phyloP scores from a whole-genome alignment of 92 coral and sea anemone genomes.

The Actinostola sp. region DNA sequence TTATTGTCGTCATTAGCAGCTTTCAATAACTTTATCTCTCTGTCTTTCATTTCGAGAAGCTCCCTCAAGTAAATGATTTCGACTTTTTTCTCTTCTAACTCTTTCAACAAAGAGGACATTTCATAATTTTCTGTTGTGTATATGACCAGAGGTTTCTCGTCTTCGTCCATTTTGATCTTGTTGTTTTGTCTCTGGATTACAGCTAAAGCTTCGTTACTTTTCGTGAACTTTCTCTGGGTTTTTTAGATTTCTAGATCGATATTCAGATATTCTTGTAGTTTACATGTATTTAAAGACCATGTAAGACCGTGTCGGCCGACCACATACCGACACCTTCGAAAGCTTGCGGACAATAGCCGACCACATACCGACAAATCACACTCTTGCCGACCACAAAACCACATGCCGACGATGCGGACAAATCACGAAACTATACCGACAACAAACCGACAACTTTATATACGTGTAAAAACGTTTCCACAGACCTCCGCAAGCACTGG shows the following conservation, averaged over 20 bases:
- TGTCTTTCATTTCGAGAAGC: not conserved
- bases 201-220: too few species aligned
- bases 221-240: too few species aligned
- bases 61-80: constrained; percentile 2
- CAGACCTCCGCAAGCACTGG: too few species aligned
- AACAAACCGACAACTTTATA: too few species aligned
- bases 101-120: not conserved
- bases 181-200: too few species aligned
- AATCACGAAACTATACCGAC: too few species aligned
- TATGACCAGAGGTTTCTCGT: not conserved
- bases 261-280: too few species aligned
- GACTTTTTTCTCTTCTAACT: constrained; percentile 4
- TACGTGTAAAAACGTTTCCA: too few species aligned
- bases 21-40: not conserved
- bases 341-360: not conserved
- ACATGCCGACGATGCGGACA: too few species aligned
- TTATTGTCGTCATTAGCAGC: not conserved
- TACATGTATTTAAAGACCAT: too few species aligned
- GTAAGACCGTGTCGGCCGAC: constrained; percentile 9
- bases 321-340: constrained; percentile 7
- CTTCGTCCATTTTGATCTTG: not conserved
- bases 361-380: constrained; percentile 4
- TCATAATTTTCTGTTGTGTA: constrained; percentile 3
- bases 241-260: too few species aligned
- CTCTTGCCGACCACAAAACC: too few species aligned